These are phyloP conservation scores for Anhinga rufa DNA, from an alignment of 2,113 vertebrate species.

Conservation along the genomic window DNA sequence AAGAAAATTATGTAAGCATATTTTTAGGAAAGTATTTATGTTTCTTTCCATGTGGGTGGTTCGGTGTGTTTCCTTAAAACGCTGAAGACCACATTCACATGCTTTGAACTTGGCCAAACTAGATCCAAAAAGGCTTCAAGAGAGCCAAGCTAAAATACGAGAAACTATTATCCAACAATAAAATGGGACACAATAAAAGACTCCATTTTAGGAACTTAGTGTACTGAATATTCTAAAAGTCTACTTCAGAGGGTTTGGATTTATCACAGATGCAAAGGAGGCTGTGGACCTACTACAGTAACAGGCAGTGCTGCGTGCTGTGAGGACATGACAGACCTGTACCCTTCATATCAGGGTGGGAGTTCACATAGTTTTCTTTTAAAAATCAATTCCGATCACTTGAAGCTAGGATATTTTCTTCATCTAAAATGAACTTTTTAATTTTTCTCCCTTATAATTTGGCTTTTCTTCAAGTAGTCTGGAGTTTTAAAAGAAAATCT, in stretches of 20 bases:
- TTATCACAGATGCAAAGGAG: not conserved
- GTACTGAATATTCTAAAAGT: not conserved
- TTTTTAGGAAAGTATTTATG: not conserved
- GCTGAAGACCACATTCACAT: not conserved
- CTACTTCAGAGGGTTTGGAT: not conserved
- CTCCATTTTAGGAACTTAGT: not conserved
- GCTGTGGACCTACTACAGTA: not conserved
- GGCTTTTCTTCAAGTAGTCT: not conserved
- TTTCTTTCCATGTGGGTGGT: not conserved
- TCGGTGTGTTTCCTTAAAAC: not conserved
- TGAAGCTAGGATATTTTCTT: not conserved
- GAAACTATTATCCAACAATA: not conserved
- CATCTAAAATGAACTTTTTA: not conserved
- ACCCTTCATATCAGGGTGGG: not conserved
- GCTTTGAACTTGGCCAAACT: not conserved
- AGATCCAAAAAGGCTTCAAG: not conserved
- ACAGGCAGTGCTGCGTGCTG: not conserved
- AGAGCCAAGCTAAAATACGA: not conserved
- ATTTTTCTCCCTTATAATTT: not conserved
- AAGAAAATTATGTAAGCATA: not conserved
- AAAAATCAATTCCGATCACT: not conserved
- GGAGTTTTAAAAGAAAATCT: not conserved
- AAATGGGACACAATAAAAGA: not conserved
- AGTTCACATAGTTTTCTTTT: not conserved
- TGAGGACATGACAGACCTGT: not conserved